A percentile compares a stretch with the other conserved stretches of the same genome.
Conservation (phyloP, 1,140 invertebrate genomes). For the Archivesica marissinica region DNA sequence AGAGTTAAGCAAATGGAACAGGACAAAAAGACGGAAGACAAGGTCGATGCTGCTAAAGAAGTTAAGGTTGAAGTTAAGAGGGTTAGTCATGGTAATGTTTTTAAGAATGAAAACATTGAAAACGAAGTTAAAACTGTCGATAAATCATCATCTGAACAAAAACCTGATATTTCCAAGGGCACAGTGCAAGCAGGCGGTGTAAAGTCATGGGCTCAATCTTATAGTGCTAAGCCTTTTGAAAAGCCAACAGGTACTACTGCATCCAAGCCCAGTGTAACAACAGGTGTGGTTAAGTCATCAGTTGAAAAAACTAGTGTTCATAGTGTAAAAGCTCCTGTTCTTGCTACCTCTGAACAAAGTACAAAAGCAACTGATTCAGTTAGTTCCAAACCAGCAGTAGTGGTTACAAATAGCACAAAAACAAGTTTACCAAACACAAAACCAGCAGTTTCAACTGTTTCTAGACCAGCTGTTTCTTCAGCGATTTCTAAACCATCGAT, state of each 20-base stretch:
- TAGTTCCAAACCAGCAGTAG: neutral
- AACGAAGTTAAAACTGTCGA: slow-evolving; percentile 8
- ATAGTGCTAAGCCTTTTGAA: slow-evolving; percentile 41
- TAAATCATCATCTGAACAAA: slow-evolving; percentile 18
- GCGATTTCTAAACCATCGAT: slow-evolving; percentile 23
- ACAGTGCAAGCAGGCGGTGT: slow-evolving; percentile 34
- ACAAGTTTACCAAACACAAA: neutral
- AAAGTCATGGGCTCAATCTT: slow-evolving; percentile 34
- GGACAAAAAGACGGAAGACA: slow-evolving; percentile 40
- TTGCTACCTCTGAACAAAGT: neutral
- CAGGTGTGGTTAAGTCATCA: neutral
- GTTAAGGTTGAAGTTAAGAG: slow-evolving; percentile 25
- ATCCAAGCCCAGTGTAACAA: slow-evolving; percentile 11
- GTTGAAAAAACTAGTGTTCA: slow-evolving; percentile 16
- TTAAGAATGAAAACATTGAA: slow-evolving; percentile 44
- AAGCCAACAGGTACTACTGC: neutral
- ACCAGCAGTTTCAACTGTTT: slow-evolving; percentile 14
- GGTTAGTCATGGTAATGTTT: neutral
- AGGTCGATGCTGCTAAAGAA: slow-evolving; percentile 31
- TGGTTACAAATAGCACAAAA: neutral
- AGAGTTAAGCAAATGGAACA: slow-evolving; percentile 37
- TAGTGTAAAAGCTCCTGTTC: slow-evolving; percentile 24
- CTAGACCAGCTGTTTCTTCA: neutral
- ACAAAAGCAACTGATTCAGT: neutral
- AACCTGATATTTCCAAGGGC: slow-evolving; percentile 32